Evolutionary conservation across 2,113 vertebrate genomes (phyloP).

Genomic region (Porphyrio hochstetteri): DNA sequence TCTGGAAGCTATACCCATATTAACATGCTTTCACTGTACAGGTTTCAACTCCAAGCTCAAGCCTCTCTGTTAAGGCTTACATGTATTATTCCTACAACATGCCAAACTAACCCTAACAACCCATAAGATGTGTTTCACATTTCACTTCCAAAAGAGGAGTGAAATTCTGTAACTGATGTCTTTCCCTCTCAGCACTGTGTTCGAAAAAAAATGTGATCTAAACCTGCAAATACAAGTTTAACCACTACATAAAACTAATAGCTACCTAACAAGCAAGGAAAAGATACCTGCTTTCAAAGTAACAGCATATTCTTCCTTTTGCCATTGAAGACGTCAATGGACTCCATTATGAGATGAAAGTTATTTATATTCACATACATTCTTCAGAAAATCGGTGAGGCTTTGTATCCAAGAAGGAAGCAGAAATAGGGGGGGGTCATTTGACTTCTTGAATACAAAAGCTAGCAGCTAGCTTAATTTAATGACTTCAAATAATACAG

Average conservation of each 20-base stretch:
- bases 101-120: not conserved
- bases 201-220: not conserved
- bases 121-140: too few species aligned
- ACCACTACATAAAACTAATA: not conserved
- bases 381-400: not conserved
- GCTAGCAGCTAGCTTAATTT: conserved; percentile 10
- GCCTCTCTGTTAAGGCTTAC: not conserved
- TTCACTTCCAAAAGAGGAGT: not conserved
- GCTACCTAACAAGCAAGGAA: not conserved
- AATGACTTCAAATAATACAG: conserved; percentile 43
- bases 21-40: not conserved
- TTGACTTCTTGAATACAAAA: conserved; percentile 26
- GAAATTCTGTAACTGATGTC: not conserved
- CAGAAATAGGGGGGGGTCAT: conserved; percentile 16
- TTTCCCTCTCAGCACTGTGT: not conserved
- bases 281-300: not conserved
- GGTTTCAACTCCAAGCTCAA: not conserved
- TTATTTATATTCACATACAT: not conserved
- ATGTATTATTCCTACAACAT: not conserved
- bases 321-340: not conserved
- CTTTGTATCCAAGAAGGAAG: conserved; percentile 50
- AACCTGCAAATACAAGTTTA: not conserved
- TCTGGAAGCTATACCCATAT: not conserved
- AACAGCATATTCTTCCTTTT: not conserved
- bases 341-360: not conserved